A percentile compares a stretch with the other conserved stretches of the same genome.
Conservation (phyloP, 2,888 invertebrate species). For the Parnassius apollo region DNA sequence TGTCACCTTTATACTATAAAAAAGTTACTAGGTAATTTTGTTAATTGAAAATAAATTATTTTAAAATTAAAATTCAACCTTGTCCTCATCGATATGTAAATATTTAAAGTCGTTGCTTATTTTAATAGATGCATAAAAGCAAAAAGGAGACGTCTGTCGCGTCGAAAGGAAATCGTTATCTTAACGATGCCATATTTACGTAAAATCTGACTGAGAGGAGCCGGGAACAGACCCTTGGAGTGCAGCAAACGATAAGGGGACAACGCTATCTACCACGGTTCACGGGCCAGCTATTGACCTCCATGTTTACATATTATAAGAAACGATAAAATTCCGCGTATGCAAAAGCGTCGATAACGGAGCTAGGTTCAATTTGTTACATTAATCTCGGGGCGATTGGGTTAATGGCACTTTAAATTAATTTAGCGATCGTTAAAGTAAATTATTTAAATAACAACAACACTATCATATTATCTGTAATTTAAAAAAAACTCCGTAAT, state of each 20-base stretch:
- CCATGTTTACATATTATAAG: conserved; percentile 58
- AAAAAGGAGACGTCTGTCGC: conserved; percentile 60
- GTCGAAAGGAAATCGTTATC: conserved; percentile 76
- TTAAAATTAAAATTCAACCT: conserved; percentile 41
- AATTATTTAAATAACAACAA: conserved; percentile 32
- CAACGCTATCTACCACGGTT: conserved; percentile 60
- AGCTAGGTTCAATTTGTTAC: conserved; percentile 65
- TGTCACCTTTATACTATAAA: too few species aligned
- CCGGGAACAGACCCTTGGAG: conserved; percentile 63
- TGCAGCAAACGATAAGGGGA: conserved; percentile 69
- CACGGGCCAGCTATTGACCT: conserved; percentile 78
- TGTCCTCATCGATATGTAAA: conserved; percentile 55
- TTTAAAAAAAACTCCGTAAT: conserved; percentile 28
- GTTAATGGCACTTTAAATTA: conserved; percentile 72
- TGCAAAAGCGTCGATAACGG: conserved; percentile 59
- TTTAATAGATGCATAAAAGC: conserved; percentile 65
- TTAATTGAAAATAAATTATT: conserved; percentile 21
- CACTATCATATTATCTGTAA: background rate
- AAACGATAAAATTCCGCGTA: conserved; percentile 49
- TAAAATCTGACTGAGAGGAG: conserved; percentile 73
- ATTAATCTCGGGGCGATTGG: conserved; percentile 57
- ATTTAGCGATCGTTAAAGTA: conserved; percentile 53
- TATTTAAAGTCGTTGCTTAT: conserved; percentile 58
- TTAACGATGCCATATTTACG: conserved; percentile 75
- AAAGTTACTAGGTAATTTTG: conserved; percentile 9